Evolutionary conservation across 2,888 invertebrate genomes (phyloP).

Genomic region (Euplexia lucipara): DNA sequence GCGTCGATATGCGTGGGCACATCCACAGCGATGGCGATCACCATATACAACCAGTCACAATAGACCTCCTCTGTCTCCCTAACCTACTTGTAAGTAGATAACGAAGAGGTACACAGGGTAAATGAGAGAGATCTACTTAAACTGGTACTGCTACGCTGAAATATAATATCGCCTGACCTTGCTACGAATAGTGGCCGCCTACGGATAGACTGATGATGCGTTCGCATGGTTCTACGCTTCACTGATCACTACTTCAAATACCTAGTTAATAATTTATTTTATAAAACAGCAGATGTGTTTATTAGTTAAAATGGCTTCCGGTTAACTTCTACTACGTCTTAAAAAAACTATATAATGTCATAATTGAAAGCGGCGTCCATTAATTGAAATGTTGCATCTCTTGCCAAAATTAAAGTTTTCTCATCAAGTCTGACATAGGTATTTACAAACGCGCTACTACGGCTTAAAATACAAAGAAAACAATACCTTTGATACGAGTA

Average conservation of each 20-base stretch:
- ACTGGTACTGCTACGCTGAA: slow-evolving; percentile 79
- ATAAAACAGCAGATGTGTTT: slow-evolving; percentile 34
- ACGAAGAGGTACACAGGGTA: slow-evolving; percentile 51
- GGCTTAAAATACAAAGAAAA: slow-evolving; percentile 29
- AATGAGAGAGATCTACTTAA: slow-evolving; percentile 61
- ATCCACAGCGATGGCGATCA: slow-evolving; percentile 76
- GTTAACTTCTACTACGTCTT: slow-evolving; percentile 22
- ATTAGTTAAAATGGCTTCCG: slow-evolving; percentile 40
- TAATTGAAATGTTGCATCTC: slow-evolving; percentile 30
- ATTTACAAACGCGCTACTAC: slow-evolving; percentile 43
- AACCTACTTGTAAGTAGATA: slow-evolving; percentile 45
- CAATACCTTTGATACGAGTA: slow-evolving; percentile 4
- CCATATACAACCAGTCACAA: slow-evolving; percentile 69
- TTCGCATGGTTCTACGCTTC: slow-evolving; percentile 67
- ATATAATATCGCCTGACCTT: slow-evolving; percentile 89
- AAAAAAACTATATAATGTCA: slow-evolving; percentile 23
- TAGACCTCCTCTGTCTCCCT: slow-evolving; percentile 69
- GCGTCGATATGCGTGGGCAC: slow-evolving; percentile 81
- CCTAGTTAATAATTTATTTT: slow-evolving; percentile 45
- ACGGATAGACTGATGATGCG: slow-evolving; percentile 77
- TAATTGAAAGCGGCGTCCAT: slow-evolving; percentile 37
- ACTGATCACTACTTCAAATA: slow-evolving; percentile 67
- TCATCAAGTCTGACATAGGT: slow-evolving; percentile 21
- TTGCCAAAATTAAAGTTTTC: slow-evolving; percentile 36
- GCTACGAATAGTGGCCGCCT: slow-evolving; percentile 89